These are phyloP conservation scores for Sebastes minor DNA, from an alignment of 2,797 vertebrate species.

Conservation along the genomic window DNA sequence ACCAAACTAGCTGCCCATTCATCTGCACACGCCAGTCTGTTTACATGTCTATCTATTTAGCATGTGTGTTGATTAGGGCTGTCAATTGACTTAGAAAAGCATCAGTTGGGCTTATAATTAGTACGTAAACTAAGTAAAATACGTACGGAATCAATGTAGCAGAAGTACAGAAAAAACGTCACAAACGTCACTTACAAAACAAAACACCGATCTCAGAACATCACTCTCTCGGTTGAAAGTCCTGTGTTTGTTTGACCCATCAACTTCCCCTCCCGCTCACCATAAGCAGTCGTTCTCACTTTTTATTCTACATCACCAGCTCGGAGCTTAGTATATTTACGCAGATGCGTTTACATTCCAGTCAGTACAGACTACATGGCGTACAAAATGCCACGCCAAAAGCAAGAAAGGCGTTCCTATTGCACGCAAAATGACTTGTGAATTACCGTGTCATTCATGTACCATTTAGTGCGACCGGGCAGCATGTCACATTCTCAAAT, in stretches of 20 bases:
- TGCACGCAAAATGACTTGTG: neutral
- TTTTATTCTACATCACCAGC: neutral
- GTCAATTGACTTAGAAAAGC: rapidly evolving
- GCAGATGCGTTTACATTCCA: neutral
- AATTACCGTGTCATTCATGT: neutral
- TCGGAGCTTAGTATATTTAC: rapidly evolving
- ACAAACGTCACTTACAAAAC: too few relatives aligned
- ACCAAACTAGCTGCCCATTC: neutral
- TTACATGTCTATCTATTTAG: neutral
- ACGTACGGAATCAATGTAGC: too few relatives aligned
- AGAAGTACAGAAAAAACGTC: too few relatives aligned
- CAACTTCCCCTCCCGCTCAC: neutral
- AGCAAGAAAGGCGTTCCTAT: neutral
- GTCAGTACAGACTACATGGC: too few relatives aligned
- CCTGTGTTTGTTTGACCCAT: neutral
- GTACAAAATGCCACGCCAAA: neutral
- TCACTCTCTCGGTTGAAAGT: neutral
- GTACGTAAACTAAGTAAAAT: too few relatives aligned
- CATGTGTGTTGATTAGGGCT: neutral
- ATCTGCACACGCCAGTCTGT: neutral
- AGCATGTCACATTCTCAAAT: neutral
- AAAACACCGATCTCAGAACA: neutral
- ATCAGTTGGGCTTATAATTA: too few relatives aligned
- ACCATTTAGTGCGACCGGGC: too few relatives aligned
- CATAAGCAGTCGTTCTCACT: neutral